Conservation (phyloP, 1,140 invertebrate species). For the Tetranychus urticae region DNA sequence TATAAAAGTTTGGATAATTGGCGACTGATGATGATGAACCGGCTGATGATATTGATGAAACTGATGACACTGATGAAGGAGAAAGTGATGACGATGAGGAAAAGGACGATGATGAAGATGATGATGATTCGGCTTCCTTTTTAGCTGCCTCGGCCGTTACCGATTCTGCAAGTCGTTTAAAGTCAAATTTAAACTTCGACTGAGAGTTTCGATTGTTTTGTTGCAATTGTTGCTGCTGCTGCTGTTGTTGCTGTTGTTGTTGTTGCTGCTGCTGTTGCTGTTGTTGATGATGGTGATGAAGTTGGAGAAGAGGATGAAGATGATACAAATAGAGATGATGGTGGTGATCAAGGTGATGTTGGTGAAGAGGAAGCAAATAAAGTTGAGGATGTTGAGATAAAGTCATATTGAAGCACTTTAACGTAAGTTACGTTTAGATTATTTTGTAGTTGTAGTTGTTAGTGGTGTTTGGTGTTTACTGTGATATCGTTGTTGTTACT, state of each 20-base stretch:
- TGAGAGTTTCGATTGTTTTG: not conserved
- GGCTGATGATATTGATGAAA: not conserved
- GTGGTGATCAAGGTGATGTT: too few relatives aligned
- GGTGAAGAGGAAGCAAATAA: too few relatives aligned
- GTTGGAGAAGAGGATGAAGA: not conserved
- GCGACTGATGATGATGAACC: not conserved
- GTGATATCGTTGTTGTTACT: too few relatives aligned
- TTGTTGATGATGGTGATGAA: not conserved
- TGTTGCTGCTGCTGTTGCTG: not conserved
- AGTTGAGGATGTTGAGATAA: too few relatives aligned
- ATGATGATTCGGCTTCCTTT: not conserved
- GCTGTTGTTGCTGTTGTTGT: not conserved
- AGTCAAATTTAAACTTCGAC: not conserved
- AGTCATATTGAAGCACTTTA: too few relatives aligned
- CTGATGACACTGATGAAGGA: not conserved
- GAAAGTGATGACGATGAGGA: not conserved
- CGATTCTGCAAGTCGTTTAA: not conserved
- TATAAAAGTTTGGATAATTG: slow-evolving; percentile 18
- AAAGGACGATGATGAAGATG: not conserved
- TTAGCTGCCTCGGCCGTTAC: not conserved
- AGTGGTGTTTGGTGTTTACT: too few relatives aligned
- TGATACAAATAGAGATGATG: too few relatives aligned
- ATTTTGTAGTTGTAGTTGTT: too few relatives aligned
- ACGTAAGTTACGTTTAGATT: too few relatives aligned
- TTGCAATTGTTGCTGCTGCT: not conserved